Evolutionary conservation across 35 echinoderm and acorn worm species (phyloP), one percentile per base, ranked within the genome.

Genomic region (Holothuria glaberrima): DNA sequence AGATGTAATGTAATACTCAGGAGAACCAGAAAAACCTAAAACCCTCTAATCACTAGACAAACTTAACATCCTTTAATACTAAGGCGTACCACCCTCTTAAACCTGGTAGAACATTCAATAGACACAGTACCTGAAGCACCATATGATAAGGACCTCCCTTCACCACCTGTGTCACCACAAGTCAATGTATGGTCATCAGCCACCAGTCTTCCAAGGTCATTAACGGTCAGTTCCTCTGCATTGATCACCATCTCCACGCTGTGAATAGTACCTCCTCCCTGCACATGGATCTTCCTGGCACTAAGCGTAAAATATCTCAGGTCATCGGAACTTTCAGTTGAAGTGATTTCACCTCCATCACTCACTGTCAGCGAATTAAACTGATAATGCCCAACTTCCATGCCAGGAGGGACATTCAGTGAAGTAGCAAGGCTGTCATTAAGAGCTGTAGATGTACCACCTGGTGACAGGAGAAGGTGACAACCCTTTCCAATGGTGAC

Each of bases 181-280:
- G 83, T 71, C 19, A 93, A 52, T 12, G 41, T 36, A 58, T 97
- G 94, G 30, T 44, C 31, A 82, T 97, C 94, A 28, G 91, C 94
- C 21, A 91, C 89, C 4, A 97, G 70, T 10, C 68, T 50, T 24
- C 94, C 94, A 25, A 97, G 67, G 58, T 97, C 94, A 89, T 97
- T 84, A 24, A 97, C 89, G 0, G 91, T 84, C 18, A 97, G 62
- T 9, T 76, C 27, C 22, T 91, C 89, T 3, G 89, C 94, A 46
- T 97, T 97, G 21, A 97, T 66, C 12, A 48, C 78, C 48, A 97
- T 66, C 12, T 59, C 65, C 1, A 91, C 89, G 18, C 50, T 77
- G 65, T 96, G 94, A 38, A 97, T 35, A 18, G 71, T 88, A 17
- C 94, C 94, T 5, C 94, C 94, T 30, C 94, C 94, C 65, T 93